phyloP scores from a whole-genome alignment of 2,888 invertebrate species.

The Saturnia japonica region DNA sequence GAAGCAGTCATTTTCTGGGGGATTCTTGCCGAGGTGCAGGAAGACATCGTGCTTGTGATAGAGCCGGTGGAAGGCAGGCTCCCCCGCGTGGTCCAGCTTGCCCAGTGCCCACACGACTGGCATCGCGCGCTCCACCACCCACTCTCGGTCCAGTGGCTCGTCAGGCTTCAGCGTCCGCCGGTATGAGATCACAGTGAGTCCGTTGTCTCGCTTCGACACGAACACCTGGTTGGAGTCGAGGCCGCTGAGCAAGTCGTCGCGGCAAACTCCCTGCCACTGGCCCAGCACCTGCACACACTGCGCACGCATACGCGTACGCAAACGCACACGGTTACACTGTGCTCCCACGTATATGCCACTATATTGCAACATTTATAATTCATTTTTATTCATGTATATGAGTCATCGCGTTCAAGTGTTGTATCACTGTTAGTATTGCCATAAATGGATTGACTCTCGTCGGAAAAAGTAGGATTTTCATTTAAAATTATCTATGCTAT shows the following conservation, averaged over 20 bases:
- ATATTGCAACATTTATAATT: no score
- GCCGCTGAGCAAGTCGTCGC: conserved; percentile 91
- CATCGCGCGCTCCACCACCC: conserved; percentile 83
- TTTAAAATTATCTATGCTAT: no score
- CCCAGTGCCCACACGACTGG: conserved; percentile 94
- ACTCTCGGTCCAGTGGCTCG: conserved; percentile 89
- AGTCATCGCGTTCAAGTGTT: no score
- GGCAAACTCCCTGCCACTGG: conserved; percentile 92
- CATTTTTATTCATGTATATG: no score
- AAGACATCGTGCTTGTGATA: conserved; percentile 88
- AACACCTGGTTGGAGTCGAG: conserved; percentile 91
- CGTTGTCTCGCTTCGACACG: conserved; percentile 86
- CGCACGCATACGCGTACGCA: conserved; percentile 25
- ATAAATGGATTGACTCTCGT: no score
- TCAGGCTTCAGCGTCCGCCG: conserved; percentile 89
- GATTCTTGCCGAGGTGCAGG: conserved; percentile 85
- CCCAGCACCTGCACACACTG: conserved; percentile 93
- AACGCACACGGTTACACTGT: no score
- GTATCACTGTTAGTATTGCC: no score
- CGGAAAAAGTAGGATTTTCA: no score
- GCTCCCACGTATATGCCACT: no score
- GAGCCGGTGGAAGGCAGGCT: conserved; percentile 91
- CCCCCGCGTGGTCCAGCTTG: conserved; percentile 87
- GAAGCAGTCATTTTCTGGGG: conserved; percentile 87
- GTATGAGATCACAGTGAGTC: conserved; percentile 90